Conservation (phyloP, 1,140 invertebrate genomes). For the Zaprionus capensis region DNA sequence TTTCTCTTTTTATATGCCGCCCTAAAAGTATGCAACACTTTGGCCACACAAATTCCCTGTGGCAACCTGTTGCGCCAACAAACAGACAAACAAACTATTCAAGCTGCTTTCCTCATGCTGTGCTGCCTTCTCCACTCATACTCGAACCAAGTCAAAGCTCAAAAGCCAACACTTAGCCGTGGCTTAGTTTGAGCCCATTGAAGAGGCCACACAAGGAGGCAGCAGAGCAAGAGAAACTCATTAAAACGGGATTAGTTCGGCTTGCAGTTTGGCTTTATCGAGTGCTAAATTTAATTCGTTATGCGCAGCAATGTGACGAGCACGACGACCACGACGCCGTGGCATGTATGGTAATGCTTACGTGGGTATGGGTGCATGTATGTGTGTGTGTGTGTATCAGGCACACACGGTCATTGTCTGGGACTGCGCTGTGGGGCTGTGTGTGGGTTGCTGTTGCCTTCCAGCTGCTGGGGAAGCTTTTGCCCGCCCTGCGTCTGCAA, state of each 20-base stretch:
- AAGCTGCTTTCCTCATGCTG: constrained; percentile 1
- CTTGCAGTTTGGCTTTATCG: constrained; percentile 64
- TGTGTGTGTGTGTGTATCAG: background rate
- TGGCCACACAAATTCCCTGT: constrained; percentile 5
- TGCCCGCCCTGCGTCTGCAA: constrained; percentile 58
- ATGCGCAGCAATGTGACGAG: constrained; percentile 47
- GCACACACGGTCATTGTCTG: constrained; percentile 65
- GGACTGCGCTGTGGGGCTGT: constrained; percentile 14
- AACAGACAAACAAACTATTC: background rate
- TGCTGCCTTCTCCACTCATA: background rate
- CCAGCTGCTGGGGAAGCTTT: constrained; percentile 49
- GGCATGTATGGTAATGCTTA: constrained; percentile 14
- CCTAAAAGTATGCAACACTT: constrained; percentile 52
- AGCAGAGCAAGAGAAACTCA: constrained; percentile 57
- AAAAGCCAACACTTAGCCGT: constrained; percentile 59
- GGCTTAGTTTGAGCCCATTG: constrained; percentile 39
- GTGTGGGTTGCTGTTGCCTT: constrained; percentile 28
- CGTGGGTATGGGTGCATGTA: background rate
- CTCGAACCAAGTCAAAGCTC: constrained; percentile 35
- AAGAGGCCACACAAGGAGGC: constrained; percentile 25
- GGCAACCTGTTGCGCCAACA: constrained; percentile 30
- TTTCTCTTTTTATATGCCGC: background rate
- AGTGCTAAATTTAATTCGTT: constrained; percentile 66
- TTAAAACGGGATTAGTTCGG: constrained; percentile 69
- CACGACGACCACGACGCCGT: constrained; percentile 8